Percentiles rank a stretch among this genome's conserved stretches.
phyloP scores from a whole-genome alignment of 2,797 vertebrate species.

The Pantherophis vulpinus region DNA sequence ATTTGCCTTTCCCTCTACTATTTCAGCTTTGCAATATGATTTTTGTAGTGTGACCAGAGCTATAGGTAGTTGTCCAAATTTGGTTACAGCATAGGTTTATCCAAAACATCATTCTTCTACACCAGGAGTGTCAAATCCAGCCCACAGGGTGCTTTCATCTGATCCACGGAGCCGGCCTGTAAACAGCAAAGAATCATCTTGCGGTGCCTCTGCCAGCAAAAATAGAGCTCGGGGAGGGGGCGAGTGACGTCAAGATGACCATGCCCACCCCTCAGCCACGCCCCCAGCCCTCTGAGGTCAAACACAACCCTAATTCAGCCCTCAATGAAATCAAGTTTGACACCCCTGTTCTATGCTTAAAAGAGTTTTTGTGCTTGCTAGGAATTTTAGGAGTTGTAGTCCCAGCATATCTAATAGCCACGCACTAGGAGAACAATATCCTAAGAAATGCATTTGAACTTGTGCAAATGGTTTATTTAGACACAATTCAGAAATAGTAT shows the following conservation, averaged over 20 bases:
- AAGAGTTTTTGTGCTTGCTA: not conserved
- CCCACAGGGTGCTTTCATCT: no score
- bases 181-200: no score
- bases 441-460: not conserved
- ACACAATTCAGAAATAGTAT: not conserved
- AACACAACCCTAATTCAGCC: no score
- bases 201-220: no score
- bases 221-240: no score
- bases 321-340: no score
- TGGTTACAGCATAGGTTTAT: not conserved
- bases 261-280: no score
- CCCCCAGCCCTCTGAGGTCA: no score
- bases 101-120: not conserved
- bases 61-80: no score
- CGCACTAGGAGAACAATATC: not conserved
- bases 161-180: no score
- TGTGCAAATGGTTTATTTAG: not conserved
- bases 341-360: not conserved
- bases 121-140: no score
- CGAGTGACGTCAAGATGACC: no score
- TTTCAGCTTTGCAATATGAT: not conserved
- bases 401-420: not conserved
- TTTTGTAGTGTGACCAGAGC: not conserved
- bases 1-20: not conserved
- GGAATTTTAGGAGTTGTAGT: not conserved